Base-by-base conservation (phyloP, 2,888 invertebrate genomes). In the Biston betularia region DNA sequence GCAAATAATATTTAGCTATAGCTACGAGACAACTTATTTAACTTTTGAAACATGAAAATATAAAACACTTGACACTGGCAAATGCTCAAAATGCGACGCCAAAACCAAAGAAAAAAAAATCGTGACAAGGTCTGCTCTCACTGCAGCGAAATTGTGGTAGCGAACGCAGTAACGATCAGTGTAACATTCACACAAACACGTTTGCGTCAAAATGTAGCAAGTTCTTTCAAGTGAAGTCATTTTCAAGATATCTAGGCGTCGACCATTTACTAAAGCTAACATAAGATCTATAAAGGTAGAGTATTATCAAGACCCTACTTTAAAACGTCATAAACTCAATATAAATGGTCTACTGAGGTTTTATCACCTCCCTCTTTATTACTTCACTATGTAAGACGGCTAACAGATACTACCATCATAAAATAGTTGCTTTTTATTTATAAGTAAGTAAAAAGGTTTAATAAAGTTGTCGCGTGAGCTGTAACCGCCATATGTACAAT, bases 311-410 rank as follows among this genome's bases (percentile, higher is more conserved):
- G 59, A 24, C 44, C 59, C 59, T 59, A 50, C 45, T 65, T 55
- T 42, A 60, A 65, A 60, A 59, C 58, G 53, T 50, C 54, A 42
- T 65, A 65, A 65, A 65, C 35, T 49, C 34, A 15, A 46, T 42
- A 44, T 12, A 24, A 63, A 60, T 59, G 64, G 38, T 46, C 38
- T 52, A 58, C 53, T 53, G 42, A 24, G 55, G 44, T 65, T 64
- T 65, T 60, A 65, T 65, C 49, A 60, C 59, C 44, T 33, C 33
- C n/a, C 49, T 15, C 44, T 65, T 60, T 65, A 65, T 65, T 55
- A 65, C 64, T 63, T 48, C 38, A 63, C 64, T 59, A 59, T 64
- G 64, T 64, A 64, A 64, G 64, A 59, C 14, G 40, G 63, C 56
- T 14, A 55, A 52, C 45, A 58, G 57, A 63, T 63, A 63, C 44